phyloP scores from a whole-genome alignment of 2,797 vertebrate genomes.

The Rhinella marina region DNA sequence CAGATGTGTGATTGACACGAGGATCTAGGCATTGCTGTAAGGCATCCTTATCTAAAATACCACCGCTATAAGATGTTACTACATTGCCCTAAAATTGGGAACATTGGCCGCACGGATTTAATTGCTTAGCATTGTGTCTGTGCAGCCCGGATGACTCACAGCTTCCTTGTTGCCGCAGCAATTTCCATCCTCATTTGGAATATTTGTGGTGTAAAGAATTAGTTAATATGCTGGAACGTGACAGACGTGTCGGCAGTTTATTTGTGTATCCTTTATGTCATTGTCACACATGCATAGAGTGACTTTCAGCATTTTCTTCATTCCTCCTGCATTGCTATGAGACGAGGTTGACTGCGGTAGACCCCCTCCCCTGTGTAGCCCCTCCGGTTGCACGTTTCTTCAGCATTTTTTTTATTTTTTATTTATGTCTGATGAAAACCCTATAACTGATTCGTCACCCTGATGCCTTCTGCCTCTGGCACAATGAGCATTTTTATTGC shows the following conservation, averaged over 20 bases:
- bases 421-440: constrained; percentile 46
- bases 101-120: background rate
- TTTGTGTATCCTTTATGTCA: constrained; percentile 7
- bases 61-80: background rate
- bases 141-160: background rate
- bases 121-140: background rate
- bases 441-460: constrained; percentile 52
- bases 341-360: background rate
- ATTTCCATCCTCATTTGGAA: background rate
- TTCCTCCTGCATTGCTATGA: background rate
- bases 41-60: background rate
- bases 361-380: background rate
- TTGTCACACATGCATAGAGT: background rate
- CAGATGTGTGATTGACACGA: background rate
- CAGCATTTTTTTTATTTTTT: constrained; percentile 27
- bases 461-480: constrained; percentile 48
- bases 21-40: background rate
- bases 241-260: background rate
- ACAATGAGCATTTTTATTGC: constrained; percentile 51
- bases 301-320: background rate
- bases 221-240: background rate
- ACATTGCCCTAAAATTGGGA: background rate
- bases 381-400: constrained; percentile 3
- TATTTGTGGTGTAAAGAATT: background rate
- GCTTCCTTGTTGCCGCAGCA: background rate